Percentiles rank a stretch among this genome's conserved stretches.
These are phyloP conservation scores for Sceloporus undulatus DNA, from an alignment of 2,113 vertebrate genomes.

Conservation along the genomic window DNA sequence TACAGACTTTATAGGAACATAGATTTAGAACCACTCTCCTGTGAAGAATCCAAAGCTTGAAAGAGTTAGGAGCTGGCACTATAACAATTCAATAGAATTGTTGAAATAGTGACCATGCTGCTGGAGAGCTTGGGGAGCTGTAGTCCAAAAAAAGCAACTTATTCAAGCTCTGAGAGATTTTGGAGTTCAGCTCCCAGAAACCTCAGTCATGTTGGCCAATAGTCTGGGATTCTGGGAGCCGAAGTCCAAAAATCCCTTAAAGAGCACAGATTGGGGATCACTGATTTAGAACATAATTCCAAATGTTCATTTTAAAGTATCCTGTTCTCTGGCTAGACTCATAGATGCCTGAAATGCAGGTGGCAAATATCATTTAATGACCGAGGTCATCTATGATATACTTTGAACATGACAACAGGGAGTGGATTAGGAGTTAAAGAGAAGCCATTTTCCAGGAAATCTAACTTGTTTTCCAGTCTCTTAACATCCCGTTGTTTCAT, in stretches of 20 bases:
- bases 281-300: neutral
- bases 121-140: too few species aligned
- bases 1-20: neutral
- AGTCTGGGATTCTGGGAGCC: too few species aligned
- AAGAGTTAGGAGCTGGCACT: too few species aligned
- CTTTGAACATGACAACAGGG: neutral
- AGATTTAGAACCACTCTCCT: neutral
- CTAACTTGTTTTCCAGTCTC: neutral
- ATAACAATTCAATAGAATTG: too few species aligned
- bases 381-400: neutral
- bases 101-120: too few species aligned
- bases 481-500: neutral
- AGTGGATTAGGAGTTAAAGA: neutral
- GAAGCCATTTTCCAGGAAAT: neutral
- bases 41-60: neutral
- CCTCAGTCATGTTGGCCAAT: too few species aligned
- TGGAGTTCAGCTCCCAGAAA: too few species aligned
- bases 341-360: neutral
- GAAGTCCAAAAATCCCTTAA: too few species aligned
- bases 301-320: neutral
- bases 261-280: too few species aligned
- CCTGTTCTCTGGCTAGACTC: neutral
- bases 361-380: neutral
- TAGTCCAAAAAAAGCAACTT: too few species aligned
- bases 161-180: too few species aligned